Conservation (phyloP, 2,888 invertebrate genomes). For the Eupithecia vulgata region DNA sequence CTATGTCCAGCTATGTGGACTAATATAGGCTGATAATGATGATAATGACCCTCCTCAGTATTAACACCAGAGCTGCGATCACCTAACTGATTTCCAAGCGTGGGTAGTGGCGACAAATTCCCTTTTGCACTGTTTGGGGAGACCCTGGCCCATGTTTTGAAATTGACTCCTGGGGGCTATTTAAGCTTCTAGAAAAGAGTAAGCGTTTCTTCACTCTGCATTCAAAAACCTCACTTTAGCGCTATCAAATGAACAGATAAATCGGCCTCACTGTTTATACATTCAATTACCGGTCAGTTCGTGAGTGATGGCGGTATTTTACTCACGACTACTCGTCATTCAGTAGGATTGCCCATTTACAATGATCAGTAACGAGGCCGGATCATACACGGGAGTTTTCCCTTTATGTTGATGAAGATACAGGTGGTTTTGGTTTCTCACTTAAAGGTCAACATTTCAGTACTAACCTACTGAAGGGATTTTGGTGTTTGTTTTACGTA, state of each 20-base stretch:
- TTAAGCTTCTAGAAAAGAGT: not conserved
- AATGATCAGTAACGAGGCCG: not conserved
- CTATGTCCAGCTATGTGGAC: no score
- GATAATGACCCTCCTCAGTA: no score
- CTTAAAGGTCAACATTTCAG: not conserved
- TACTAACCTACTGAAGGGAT: not conserved
- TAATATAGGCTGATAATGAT: no score
- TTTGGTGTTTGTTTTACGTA: not conserved
- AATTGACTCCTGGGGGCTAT: not conserved
- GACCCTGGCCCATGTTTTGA: not conserved
- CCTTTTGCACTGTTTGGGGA: not conserved
- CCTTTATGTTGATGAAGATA: not conserved
- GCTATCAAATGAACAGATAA: not conserved
- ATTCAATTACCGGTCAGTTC: conserved; percentile 33
- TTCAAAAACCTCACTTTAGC: not conserved
- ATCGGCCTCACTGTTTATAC: conserved; percentile 12
- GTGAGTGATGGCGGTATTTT: conserved; percentile 33
- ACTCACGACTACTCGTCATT: conserved; percentile 27
- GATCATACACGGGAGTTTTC: not conserved
- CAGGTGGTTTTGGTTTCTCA: not conserved
- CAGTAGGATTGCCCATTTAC: conserved; percentile 4
- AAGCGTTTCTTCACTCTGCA: no score
- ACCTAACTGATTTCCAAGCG: not conserved
- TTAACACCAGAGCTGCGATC: not conserved
- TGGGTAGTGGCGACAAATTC: not conserved